Percentiles rank a stretch among this genome's conserved stretches.
Evolutionary conservation across 2,888 invertebrate genomes (phyloP).

Genomic region (Agriopis marginaria): DNA sequence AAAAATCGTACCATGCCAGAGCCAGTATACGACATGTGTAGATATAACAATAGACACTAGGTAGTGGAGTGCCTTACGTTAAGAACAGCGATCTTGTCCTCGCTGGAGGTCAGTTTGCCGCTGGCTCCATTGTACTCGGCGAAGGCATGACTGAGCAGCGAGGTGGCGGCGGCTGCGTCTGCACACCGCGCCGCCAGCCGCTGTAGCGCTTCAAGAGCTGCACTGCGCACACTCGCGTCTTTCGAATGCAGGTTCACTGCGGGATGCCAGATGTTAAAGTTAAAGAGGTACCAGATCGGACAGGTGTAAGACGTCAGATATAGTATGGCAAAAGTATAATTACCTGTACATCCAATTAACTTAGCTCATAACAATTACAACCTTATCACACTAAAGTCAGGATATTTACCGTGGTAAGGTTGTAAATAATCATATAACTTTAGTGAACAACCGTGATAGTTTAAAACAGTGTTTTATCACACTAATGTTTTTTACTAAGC

Average conservation of each 20-base stretch:
- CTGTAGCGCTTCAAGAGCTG: conserved; percentile 91
- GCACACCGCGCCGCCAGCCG: conserved; percentile 91
- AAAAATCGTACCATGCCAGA: too few species aligned
- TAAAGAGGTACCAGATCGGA: neutral
- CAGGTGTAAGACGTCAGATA: too few species aligned
- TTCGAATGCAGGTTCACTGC: conserved; percentile 94
- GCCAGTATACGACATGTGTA: too few species aligned
- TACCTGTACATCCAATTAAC: neutral
- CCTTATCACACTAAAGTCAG: too few species aligned
- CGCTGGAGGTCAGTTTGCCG: conserved; percentile 95
- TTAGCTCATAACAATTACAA: too few species aligned
- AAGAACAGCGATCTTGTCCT: conserved; percentile 95
- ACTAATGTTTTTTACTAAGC: too few species aligned
- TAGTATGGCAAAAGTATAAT: neutral
- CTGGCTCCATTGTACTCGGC: conserved; percentile 94
- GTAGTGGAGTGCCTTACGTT: conserved; percentile 78
- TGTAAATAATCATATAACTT: too few species aligned
- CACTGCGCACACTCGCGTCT: conserved; percentile 91
- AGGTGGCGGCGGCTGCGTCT: conserved; percentile 88
- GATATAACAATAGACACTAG: too few species aligned
- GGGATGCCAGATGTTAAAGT: conserved; percentile 20
- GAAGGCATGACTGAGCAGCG: conserved; percentile 90
- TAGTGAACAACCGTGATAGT: too few species aligned
- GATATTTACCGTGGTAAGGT: too few species aligned
- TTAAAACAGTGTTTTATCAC: too few species aligned